Evolutionary conservation across 2,888 invertebrate genomes (phyloP).

Genomic region (Drosophila seclusa): DNA sequence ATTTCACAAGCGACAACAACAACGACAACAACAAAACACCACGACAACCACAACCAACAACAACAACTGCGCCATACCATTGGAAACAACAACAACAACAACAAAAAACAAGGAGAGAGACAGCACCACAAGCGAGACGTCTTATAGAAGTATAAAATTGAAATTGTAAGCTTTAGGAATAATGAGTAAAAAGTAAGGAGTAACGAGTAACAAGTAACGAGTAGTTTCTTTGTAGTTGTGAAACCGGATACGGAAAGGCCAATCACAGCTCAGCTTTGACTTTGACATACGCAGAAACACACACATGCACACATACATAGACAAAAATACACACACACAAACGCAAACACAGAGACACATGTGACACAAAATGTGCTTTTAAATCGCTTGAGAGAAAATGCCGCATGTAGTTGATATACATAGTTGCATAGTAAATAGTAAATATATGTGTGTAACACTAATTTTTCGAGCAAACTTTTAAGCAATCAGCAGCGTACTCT

Average conservation of each 20-base stretch:
- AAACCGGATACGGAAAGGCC: constrained; percentile 17
- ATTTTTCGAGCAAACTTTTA: constrained; percentile 78
- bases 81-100: constrained; percentile 68
- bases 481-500: constrained; percentile 72
- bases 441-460: constrained; percentile 58
- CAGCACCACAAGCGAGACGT: constrained; percentile 41
- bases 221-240: constrained; percentile 13
- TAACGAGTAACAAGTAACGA: constrained; percentile 3
- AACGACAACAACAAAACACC: constrained; percentile 50
- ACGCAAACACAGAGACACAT: constrained; percentile 35
- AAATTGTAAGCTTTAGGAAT: constrained; percentile 16
- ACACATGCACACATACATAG: not conserved
- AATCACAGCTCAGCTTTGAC: constrained; percentile 38
- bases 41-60: constrained; percentile 62
- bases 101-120: constrained; percentile 33
- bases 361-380: constrained; percentile 69
- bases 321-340: constrained; percentile 9
- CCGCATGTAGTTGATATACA: constrained; percentile 50
- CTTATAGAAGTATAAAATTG: constrained; percentile 18
- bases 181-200: constrained; percentile 11
- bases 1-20: constrained; percentile 41
- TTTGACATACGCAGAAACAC: constrained; percentile 27
- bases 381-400: constrained; percentile 69
- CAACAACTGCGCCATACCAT: constrained; percentile 80
- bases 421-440: constrained; percentile 31